Conservation (phyloP, 1,140 invertebrate species). For the Pollicipes pollicipes region DNA sequence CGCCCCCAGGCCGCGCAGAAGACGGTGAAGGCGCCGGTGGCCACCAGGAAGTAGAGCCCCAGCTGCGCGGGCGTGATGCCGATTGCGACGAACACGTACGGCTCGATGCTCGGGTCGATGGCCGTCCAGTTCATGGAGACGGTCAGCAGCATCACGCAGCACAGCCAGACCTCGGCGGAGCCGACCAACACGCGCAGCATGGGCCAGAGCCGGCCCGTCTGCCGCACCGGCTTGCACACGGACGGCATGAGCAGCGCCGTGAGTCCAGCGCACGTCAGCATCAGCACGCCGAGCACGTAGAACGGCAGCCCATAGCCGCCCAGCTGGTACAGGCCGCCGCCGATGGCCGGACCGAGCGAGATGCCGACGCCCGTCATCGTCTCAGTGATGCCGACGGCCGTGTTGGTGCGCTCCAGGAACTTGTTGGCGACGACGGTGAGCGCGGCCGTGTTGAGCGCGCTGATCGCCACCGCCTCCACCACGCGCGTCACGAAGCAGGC, state of each 20-base stretch:
- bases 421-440: constrained; percentile 36
- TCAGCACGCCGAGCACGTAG: constrained; percentile 30
- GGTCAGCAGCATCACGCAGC: neutral
- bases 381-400: constrained; percentile 25
- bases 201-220: constrained; percentile 36
- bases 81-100: neutral
- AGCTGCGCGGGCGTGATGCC: neutral
- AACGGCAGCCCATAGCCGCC: constrained; percentile 39
- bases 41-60: neutral
- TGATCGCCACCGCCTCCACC: constrained; percentile 36
- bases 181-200: constrained; percentile 41
- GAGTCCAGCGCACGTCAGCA: constrained; percentile 32
- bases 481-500: constrained; percentile 30
- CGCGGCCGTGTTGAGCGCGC: constrained; percentile 35
- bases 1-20: neutral
- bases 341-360: constrained; percentile 33
- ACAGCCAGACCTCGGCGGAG: constrained; percentile 36
- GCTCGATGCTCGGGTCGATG: neutral
- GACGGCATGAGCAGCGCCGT: constrained; percentile 34
- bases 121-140: constrained; percentile 3
- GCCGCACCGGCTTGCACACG: constrained; percentile 36
- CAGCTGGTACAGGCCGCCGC: constrained; percentile 29
- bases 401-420: constrained; percentile 32
- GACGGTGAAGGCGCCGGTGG: neutral
- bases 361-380: constrained; percentile 34